phyloP scores from a whole-genome alignment of 2,113 vertebrate genomes.

The Uria lomvia region DNA sequence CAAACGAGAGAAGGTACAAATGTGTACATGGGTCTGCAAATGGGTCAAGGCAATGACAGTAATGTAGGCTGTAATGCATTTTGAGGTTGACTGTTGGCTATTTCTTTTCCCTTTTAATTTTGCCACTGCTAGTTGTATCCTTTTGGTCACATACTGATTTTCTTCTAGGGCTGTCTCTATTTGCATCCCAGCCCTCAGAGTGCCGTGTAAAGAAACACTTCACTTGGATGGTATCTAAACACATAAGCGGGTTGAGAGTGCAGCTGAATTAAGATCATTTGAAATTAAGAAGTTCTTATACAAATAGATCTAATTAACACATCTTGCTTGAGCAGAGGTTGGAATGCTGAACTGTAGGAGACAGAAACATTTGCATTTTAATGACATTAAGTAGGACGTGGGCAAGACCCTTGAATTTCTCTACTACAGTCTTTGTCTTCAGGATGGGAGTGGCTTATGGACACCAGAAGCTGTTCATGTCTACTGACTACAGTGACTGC shows the following conservation, averaged over 20 bases:
- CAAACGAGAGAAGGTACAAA: background rate
- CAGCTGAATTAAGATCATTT: background rate
- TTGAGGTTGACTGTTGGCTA: background rate
- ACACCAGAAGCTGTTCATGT: background rate
- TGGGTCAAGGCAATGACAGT: background rate
- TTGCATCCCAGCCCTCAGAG: background rate
- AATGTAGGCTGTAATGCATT: background rate
- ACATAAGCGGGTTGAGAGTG: background rate
- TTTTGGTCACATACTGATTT: background rate
- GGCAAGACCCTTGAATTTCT: background rate
- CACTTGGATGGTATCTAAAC: background rate
- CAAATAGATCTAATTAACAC: background rate
- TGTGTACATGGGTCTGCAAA: background rate
- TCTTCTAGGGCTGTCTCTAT: background rate
- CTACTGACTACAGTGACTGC: background rate
- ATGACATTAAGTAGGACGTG: background rate
- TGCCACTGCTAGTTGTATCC: background rate
- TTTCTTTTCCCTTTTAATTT: background rate
- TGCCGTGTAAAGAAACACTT: background rate
- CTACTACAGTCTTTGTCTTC: background rate
- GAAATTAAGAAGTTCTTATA: background rate
- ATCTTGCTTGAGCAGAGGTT: background rate
- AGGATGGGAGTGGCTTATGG: background rate
- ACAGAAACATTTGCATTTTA: background rate
- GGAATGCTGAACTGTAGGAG: background rate